phyloP scores from a whole-genome alignment of 2,888 invertebrate species.

The Norana najaformis region DNA sequence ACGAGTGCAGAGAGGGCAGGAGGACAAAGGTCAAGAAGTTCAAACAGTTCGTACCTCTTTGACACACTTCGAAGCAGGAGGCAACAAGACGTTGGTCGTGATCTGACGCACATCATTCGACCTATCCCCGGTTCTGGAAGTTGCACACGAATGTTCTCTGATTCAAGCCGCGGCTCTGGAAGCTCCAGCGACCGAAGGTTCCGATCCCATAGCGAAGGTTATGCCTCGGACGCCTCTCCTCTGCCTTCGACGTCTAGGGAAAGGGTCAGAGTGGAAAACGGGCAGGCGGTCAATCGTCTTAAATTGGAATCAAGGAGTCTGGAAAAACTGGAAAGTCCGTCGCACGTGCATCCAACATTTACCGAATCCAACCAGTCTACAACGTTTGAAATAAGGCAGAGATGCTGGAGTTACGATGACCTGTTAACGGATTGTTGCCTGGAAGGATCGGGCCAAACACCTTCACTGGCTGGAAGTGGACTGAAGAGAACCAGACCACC shows the following conservation, averaged over 20 bases:
- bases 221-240: neutral
- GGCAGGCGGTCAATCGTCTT: neutral
- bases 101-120: constrained; percentile 15
- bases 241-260: neutral
- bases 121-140: neutral
- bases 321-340: neutral
- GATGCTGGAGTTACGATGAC: constrained; percentile 5
- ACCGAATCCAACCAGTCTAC: neutral
- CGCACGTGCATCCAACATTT: neutral
- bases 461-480: neutral
- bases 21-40: neutral
- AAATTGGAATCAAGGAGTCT: neutral
- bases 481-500: neutral
- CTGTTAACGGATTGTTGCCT: neutral
- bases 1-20: neutral
- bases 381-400: neutral
- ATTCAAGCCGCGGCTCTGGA: neutral
- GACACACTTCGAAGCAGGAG: neutral
- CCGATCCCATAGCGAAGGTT: neutral
- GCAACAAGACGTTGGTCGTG: neutral
- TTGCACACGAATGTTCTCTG: neutral
- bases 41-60: neutral
- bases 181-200: neutral
- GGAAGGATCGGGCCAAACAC: neutral
- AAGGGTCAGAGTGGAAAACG: neutral